Base-by-base conservation (phyloP, 2,888 invertebrate species). In the Dione juno region DNA sequence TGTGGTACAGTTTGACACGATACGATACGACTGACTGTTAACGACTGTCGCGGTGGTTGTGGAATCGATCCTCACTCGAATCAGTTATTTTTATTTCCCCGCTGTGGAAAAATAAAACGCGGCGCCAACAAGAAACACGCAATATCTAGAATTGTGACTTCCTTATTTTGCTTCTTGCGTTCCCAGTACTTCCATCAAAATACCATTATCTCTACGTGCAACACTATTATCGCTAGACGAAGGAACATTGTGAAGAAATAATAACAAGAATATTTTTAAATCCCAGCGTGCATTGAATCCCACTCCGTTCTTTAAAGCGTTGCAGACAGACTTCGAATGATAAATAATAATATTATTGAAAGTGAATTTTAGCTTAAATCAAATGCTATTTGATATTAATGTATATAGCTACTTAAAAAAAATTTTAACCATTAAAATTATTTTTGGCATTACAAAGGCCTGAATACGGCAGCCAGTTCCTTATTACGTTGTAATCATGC, bases 301-400 rank as follows among this genome's bases (percentile, higher is more conserved):
- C 16, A 40, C 43, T 13, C 37, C 13, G 41, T 65, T 19, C 16
- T 58, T 37, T 11, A 54, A 50, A 13, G 16, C 58, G 41, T 16
- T 19, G 43, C 8, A 66, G 19, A 66, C 21, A n/a, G 16, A 69
- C 52, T 43, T 58, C n/a, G 9, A 28, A 28, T 28, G 28, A 28
- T 28, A 28, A 28, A 28, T 2, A 28, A 50, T 58, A 64, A 65
- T 70, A 53, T 72, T 57, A 45, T 57, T 52, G 35, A 68, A 58
- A 64, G 43, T 14, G 65, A 67, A 61, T 66, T 13, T 63, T 40
- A 66, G 53, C 66, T 66, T 10, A 16, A 61, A n/a, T 45, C 2
- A 45, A 19, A 61, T 61, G 8, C 10, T 66, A 19, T 1, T 19
- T 9, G 37, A 50, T 5, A 16, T 50, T 10, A 9, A 16, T 50